A percentile compares a stretch with the other conserved stretches of the same genome.
Conservation (phyloP, 2,797 vertebrate genomes). For the Anomalospiza imberbis region DNA sequence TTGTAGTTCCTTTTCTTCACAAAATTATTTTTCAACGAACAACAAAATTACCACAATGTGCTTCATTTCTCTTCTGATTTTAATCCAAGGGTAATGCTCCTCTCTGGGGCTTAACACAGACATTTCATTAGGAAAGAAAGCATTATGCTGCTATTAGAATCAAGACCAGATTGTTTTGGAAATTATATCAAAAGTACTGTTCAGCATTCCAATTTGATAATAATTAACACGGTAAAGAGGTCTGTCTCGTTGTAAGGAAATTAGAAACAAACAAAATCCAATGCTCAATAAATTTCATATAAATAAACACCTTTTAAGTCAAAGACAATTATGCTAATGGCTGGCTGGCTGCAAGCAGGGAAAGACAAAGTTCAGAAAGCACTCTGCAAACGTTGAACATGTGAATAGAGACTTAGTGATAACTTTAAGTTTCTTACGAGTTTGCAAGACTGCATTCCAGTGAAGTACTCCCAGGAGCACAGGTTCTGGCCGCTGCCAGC, state of each 20-base stretch:
- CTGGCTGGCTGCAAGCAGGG: not conserved
- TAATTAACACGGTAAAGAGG: not conserved
- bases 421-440: not conserved
- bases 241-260: not conserved
- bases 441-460: not conserved
- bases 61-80: constrained; percentile 11
- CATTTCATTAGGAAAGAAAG: constrained; percentile 40
- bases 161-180: constrained; percentile 13
- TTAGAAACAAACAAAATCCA: not conserved
- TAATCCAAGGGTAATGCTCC: constrained; percentile 36
- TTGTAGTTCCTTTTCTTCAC: not conserved
- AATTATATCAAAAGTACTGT: not conserved
- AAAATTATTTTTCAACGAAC: not conserved
- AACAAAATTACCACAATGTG: not conserved
- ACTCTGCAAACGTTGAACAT: not conserved
- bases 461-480: not conserved
- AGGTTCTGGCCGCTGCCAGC: not conserved
- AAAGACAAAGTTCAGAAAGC: not conserved
- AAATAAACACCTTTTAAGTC: not conserved
- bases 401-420: not conserved
- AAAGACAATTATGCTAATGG: not conserved
- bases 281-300: not conserved
- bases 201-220: not conserved
- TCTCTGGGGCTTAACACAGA: constrained; percentile 29
- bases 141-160: not conserved